Percentiles rank a stretch among this genome's conserved stretches.
These are phyloP conservation scores for Metopolophium dirhodum DNA, from an alignment of 1,140 invertebrate genomes.

Conservation along the genomic window DNA sequence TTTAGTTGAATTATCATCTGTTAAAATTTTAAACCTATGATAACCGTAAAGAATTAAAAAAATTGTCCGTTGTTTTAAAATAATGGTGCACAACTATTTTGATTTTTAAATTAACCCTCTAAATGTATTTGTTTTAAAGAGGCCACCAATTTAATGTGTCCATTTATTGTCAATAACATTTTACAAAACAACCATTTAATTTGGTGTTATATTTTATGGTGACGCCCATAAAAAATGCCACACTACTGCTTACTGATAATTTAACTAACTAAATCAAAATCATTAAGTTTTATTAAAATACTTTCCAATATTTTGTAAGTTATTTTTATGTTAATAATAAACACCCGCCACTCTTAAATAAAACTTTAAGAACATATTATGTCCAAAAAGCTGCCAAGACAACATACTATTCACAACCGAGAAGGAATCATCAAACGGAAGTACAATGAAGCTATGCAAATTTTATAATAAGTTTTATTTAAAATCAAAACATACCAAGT, in stretches of 20 bases:
- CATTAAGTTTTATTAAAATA: background rate
- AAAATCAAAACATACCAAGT: conserved; percentile 50
- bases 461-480: conserved; percentile 53
- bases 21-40: too few species aligned
- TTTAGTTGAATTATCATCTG: too few species aligned
- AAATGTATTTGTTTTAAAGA: background rate
- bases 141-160: background rate
- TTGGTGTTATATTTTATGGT: background rate
- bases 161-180: background rate
- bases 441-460: background rate
- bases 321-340: background rate
- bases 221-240: background rate
- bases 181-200: background rate
- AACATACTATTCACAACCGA: background rate
- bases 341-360: background rate
- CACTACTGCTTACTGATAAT: background rate
- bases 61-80: rapidly evolving
- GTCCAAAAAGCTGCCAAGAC: background rate
- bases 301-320: background rate
- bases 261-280: background rate
- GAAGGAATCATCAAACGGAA: background rate
- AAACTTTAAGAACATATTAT: background rate
- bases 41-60: background rate
- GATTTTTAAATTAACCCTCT: background rate
- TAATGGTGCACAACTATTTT: background rate